A percentile compares a stretch with the other conserved stretches of the same genome.
Conservation (phyloP, 2,113 vertebrate genomes). For the Sitta europaea region DNA sequence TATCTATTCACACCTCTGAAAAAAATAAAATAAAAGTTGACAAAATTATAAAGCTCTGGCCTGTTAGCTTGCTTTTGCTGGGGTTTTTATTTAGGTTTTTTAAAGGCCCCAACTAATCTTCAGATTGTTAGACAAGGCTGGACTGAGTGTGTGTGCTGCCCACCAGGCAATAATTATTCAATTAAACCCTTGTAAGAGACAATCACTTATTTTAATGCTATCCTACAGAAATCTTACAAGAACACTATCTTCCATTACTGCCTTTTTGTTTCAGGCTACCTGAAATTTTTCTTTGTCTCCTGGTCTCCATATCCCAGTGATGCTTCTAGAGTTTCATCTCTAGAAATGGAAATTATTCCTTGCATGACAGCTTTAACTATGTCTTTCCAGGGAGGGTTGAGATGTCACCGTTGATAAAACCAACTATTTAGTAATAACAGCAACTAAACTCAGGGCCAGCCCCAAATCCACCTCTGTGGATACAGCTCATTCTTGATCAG, state of each 20-base stretch:
- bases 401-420: not conserved
- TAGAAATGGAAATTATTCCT: not conserved
- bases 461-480: not conserved
- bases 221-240: not conserved
- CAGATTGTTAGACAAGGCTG: not conserved
- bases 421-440: not conserved
- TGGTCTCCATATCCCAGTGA: not conserved
- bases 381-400: not conserved
- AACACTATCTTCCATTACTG: not conserved
- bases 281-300: not conserved
- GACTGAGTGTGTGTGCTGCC: not conserved
- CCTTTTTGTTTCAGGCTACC: not conserved
- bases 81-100: not conserved
- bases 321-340: not conserved
- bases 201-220: not conserved
- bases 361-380: not conserved
- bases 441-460: not conserved
- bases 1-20: not conserved
- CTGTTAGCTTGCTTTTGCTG: not conserved
- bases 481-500: not conserved
- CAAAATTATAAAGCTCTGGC: slow-evolving; percentile 1
- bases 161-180: not conserved
- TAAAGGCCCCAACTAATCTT: not conserved
- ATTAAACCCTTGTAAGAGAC: not conserved
- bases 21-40: not conserved